Evolutionary conservation across 2,888 invertebrate genomes (phyloP), one percentile per base, ranked within the genome.

Genomic region (Sesia apiformis): DNA sequence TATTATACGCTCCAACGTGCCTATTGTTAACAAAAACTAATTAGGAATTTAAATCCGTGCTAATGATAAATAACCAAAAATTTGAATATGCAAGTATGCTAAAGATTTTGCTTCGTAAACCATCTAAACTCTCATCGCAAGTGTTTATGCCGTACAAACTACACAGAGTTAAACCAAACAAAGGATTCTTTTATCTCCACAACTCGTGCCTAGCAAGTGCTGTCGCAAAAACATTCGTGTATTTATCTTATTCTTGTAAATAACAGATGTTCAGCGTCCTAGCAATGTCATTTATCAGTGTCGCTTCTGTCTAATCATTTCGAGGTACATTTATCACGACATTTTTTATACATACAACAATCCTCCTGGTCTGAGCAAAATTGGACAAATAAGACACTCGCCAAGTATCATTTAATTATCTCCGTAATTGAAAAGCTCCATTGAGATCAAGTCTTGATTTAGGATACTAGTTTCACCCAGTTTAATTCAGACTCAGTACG

Each of bases 201-300:
- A 66, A 68, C 66, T 64, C 65, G 63, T 58, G 60, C 60, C 63
- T 58, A 64, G 70, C 71, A 63, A 65, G 58, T 54, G 38, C 3
- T 62, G 69, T 63, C 63, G 64, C 71, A 73, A 75, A 75, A 76
- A 74, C 71, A 67, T 64, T 46, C 59, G 58, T 61, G 64, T 79
- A 76, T 79, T 78, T 78, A 76, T 79, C 74, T 77, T 75, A 76
- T 79, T 80, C 75, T 73, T 74, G 70, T 70, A 72, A 77, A 78
- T 78, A 78, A 77, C 80, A 81, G 77, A 79, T 81, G 78, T 76
- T 77, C 69, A 63, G 64, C 67, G 65, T 68, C 69, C 74, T 69
- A 63, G 63, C 69, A 61, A 65, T 67, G 70, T 71, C 74, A 74
- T 82, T 81, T 78, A 67, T 82, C 81, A 76, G 69, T 76, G 81